Base-by-base conservation (phyloP, 2,888 invertebrate genomes). In the Conops quadrifasciatus region DNA sequence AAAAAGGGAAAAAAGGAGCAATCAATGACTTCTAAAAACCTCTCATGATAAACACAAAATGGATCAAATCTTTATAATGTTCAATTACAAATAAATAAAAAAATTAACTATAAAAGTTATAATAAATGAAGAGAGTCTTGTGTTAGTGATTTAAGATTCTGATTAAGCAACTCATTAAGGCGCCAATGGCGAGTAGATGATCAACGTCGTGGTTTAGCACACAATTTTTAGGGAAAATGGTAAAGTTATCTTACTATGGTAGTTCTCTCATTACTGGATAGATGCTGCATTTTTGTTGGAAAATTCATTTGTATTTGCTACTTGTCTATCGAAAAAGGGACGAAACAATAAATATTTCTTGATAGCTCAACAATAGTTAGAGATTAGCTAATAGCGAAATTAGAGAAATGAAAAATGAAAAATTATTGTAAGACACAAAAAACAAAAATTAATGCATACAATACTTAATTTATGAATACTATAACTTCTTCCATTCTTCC, bases 381-480 rank as follows among this genome's bases (percentile, higher is more conserved):
- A 73, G 72, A 72, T 47, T 49, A 36, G 24, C 26, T 47, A 21
- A 47, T 13, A 2, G 4, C 28, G 28, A 64, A 11, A 26, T 15
- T 16, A 3, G 28, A 28, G 26, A 65, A 49, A 65, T n/a, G 30
- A 51, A 63, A 72, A 63, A 73, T 79, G 80, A 80, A 78, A 79
- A 80, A 79, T 77, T 76, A 78, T 80, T 80, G 78, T 78, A 79
- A 80, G 79, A 76, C 75, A 65, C 70, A 74, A 19, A 58, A 67
- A 63, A 56, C 24, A 56, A 56, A 19, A 56, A 21, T n/a, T 24
- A 21, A 56, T 56, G 13, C 24, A 56, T 19, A 15, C n/a, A 15
- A 16, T 15, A 7, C 15, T 56, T 56, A 21, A 11, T 49, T 21
- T 21, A 5, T 56, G 19, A 56, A 2, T 16, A 30, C 59, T 9